Evolutionary conservation across 2,113 vertebrate species (phyloP).

Genomic region (Ammodytes marinus): DNA sequence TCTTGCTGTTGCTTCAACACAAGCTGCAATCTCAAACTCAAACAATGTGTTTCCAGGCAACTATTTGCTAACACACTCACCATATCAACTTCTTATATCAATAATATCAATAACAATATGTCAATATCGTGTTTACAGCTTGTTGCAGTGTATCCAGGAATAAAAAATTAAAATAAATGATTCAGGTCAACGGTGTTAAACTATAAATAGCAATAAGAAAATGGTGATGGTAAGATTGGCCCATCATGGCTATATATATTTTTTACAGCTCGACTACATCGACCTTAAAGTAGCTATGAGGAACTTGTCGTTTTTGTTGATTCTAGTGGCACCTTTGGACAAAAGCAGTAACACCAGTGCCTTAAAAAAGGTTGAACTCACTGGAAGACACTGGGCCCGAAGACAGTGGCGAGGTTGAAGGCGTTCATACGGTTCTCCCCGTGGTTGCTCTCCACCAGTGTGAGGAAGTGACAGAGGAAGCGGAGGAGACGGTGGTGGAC

Average conservation of each 20-base stretch:
- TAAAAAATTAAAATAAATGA: neutral
- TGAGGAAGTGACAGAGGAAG: conserved; percentile 92
- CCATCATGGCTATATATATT: neutral
- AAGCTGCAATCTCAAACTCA: too few relatives aligned
- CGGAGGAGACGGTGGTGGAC: conserved; percentile 89
- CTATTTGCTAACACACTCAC: too few relatives aligned
- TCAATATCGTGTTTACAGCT: neutral
- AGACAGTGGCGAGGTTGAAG: conserved; percentile 92
- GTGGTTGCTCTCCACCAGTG: conserved; percentile 88
- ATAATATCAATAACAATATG: neutral
- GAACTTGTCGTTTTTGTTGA: too few relatives aligned
- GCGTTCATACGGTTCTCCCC: conserved; percentile 91
- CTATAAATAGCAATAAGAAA: neutral
- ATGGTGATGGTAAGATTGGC: neutral
- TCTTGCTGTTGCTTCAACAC: too few relatives aligned
- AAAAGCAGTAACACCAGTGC: too few relatives aligned
- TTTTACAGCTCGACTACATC: neutral
- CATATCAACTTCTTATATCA: conserved; percentile 1
- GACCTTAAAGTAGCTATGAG: neutral
- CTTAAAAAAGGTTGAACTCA: conserved; percentile 81
- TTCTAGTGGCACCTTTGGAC: too few relatives aligned
- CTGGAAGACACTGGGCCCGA: conserved; percentile 95
- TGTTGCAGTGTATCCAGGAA: neutral
- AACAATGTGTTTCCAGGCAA: neutral
- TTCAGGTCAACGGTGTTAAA: neutral